Evolutionary conservation across 2,888 invertebrate species (phyloP).

Genomic region (Idaea aversata): DNA sequence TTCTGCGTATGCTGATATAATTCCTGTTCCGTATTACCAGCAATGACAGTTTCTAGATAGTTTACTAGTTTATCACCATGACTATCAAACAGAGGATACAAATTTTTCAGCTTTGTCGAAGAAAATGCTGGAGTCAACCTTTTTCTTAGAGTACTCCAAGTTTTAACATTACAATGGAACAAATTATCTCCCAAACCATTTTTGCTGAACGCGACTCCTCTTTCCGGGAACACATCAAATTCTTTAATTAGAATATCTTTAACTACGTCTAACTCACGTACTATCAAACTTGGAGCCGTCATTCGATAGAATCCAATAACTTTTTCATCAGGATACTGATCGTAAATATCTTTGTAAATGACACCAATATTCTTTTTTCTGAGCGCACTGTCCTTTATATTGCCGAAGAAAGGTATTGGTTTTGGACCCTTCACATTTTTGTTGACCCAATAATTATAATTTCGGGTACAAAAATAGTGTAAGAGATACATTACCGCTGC

Average conservation of each 20-base stretch:
- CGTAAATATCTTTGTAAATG: conserved; percentile 42
- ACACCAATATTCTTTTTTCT: conserved; percentile 35
- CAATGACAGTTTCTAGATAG: conserved; percentile 31
- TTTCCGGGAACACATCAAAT: conserved; percentile 46
- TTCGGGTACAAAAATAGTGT: conserved; percentile 34
- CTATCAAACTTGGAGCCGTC: conserved; percentile 42
- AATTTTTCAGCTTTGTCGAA: conserved; percentile 44
- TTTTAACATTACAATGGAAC: conserved; percentile 42
- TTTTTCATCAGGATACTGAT: conserved; percentile 48
- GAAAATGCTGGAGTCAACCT: conserved; percentile 49
- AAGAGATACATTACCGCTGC: conserved; percentile 13
- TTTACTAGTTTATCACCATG: conserved; percentile 40
- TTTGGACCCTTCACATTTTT: conserved; percentile 46
- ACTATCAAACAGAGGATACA: conserved; percentile 35
- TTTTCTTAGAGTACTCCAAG: conserved; percentile 44
- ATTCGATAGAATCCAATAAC: conserved; percentile 51
- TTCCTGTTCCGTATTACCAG: conserved; percentile 31
- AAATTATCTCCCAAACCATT: conserved; percentile 47
- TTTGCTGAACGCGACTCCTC: conserved; percentile 44
- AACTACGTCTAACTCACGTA: conserved; percentile 50
- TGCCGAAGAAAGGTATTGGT: conserved; percentile 39
- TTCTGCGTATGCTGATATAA: conserved; percentile 30
- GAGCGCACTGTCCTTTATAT: conserved; percentile 35
- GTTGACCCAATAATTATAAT: conserved; percentile 38
- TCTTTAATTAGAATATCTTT: conserved; percentile 53